Conservation (phyloP, 2,888 invertebrate genomes). For the Cosmia pyralina region DNA sequence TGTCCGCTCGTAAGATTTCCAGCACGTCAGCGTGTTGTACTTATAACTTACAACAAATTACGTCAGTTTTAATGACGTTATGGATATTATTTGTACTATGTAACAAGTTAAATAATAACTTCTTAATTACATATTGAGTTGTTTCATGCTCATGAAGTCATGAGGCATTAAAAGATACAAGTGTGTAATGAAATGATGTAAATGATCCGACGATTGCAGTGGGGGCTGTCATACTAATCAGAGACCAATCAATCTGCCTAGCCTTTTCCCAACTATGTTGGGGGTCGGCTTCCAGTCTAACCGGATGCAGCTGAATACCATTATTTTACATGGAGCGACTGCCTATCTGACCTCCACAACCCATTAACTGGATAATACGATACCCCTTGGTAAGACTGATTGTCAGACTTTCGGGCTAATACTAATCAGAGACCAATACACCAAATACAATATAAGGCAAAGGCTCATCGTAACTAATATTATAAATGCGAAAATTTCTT, state of each 20-base stretch:
- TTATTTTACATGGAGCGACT: too few relatives aligned
- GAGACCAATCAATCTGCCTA: too few relatives aligned
- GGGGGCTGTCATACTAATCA: constrained; percentile 5
- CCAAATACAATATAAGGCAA: too few relatives aligned
- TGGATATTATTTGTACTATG: neutral
- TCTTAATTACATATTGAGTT: constrained; percentile 1
- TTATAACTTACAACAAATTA: constrained; percentile 11
- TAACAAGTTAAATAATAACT: constrained; percentile 5
- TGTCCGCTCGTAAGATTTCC: constrained; percentile 27
- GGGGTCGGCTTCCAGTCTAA: too few relatives aligned
- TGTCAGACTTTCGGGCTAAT: too few relatives aligned
- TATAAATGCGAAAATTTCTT: too few relatives aligned
- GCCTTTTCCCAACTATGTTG: too few relatives aligned
- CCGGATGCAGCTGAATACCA: too few relatives aligned
- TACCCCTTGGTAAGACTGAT: too few relatives aligned
- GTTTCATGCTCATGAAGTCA: constrained; percentile 3
- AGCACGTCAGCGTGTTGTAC: constrained; percentile 28
- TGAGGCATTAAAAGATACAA: constrained; percentile 7
- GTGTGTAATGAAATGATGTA: neutral
- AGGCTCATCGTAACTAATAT: too few relatives aligned
- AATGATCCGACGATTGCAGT: constrained; percentile 1
- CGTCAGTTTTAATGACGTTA: constrained; percentile 16
- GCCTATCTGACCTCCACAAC: too few relatives aligned
- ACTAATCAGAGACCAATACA: constrained; percentile 4
- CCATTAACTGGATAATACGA: too few relatives aligned